phyloP scores from a whole-genome alignment of 2,113 vertebrate species.

The Cichladusa arquata region DNA sequence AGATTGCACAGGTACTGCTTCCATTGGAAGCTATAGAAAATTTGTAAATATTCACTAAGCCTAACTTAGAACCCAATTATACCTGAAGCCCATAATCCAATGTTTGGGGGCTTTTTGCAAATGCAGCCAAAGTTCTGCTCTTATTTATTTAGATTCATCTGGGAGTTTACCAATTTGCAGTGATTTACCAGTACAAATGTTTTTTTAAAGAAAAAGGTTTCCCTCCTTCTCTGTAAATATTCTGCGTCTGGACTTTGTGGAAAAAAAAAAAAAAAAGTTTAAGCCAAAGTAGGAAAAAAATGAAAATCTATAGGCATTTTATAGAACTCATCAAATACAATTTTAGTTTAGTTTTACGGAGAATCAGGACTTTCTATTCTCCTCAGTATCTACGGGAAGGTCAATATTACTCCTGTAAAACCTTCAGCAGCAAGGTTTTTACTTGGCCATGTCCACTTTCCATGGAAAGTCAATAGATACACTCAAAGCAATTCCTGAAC shows the following conservation, averaged over 20 bases:
- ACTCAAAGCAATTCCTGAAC: background rate
- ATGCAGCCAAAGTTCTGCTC: background rate
- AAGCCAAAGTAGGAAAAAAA: background rate
- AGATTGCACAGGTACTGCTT: background rate
- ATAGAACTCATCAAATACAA: conserved; percentile 42
- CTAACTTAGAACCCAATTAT: background rate
- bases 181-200: background rate
- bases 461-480: background rate
- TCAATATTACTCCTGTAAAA: conserved; percentile 15
- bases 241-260: background rate
- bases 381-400: background rate
- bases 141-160: conserved; percentile 40
- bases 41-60: background rate
- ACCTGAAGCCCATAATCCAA: background rate
- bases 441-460: background rate
- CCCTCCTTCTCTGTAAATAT: background rate
- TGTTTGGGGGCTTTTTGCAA: background rate
- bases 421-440: background rate
- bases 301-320: conserved; percentile 48
- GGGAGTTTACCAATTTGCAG: conserved; percentile 18
- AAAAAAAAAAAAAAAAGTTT: background rate
- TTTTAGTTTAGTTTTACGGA: conserved; percentile 16
- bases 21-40: background rate
- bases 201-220: background rate
- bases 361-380: background rate